Evolutionary conservation across 2,888 invertebrate species (phyloP).

Genomic region (Diplazon laetatorius): DNA sequence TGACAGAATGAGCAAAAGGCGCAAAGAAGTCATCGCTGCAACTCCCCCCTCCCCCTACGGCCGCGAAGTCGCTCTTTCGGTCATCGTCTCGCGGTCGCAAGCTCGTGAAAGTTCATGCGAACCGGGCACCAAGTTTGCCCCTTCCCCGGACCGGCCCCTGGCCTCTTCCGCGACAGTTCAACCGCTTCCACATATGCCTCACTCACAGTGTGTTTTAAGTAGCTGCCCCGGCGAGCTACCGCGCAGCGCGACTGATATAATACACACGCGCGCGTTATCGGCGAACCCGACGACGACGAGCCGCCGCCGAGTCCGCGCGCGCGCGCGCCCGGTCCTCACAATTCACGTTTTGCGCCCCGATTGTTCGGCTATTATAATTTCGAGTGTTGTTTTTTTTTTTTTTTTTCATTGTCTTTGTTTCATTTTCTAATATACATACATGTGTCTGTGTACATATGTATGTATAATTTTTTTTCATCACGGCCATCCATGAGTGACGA

Average conservation of each 20-base stretch:
- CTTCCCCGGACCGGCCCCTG: neutral
- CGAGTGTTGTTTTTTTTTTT: too few species aligned
- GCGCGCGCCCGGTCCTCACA: too few species aligned
- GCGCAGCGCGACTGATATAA: neutral
- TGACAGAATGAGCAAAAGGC: neutral
- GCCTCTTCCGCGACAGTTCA: neutral
- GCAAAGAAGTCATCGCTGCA: slow-evolving; percentile 19
- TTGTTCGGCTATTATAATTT: too few species aligned
- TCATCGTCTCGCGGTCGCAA: slow-evolving; percentile 27
- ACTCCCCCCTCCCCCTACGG: too few species aligned
- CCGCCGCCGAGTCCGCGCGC: slow-evolving; percentile 23
- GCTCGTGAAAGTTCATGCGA: slow-evolving; percentile 59
- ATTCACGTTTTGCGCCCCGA: too few species aligned
- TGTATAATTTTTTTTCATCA: too few species aligned
- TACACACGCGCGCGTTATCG: slow-evolving; percentile 44
- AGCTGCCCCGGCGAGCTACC: neutral
- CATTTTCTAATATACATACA: too few species aligned
- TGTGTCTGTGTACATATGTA: too few species aligned
- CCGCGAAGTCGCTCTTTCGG: slow-evolving; percentile 2
- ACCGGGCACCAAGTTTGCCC: slow-evolving; percentile 24
- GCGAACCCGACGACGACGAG: slow-evolving; percentile 28
- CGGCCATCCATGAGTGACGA: too few species aligned
- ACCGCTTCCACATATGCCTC: slow-evolving; percentile 10
- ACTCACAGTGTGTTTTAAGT: neutral
- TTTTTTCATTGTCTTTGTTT: too few species aligned